These are phyloP conservation scores for Lasioglossum malachurum DNA, from an alignment of 2,888 invertebrate species.

Conservation along the genomic window DNA sequence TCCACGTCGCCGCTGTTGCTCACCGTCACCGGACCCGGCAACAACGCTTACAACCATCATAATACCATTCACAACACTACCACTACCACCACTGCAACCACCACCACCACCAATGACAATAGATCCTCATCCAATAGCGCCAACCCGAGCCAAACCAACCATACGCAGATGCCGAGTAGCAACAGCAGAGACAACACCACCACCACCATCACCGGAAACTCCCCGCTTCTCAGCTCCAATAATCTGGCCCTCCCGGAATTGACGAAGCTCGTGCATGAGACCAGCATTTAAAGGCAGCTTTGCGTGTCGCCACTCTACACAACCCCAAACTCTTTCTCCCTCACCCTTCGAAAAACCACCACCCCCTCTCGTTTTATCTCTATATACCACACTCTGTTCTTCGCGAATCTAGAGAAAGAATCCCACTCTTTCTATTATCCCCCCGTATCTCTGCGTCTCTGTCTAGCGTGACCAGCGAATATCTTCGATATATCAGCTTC, in stretches of 20 bases:
- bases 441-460: neutral
- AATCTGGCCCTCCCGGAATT: constrained; percentile 86
- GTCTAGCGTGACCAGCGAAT: neutral
- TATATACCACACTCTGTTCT: neutral
- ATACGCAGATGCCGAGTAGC: constrained; percentile 73
- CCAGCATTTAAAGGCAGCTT: constrained; percentile 87
- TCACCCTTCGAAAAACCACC: neutral
- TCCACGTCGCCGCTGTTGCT: constrained; percentile 82
- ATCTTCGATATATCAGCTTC: neutral
- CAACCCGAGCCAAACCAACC: constrained; percentile 73
- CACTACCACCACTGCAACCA: constrained; percentile 51
- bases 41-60: constrained; percentile 78
- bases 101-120: constrained; percentile 71
- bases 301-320: constrained; percentile 57
- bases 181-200: constrained; percentile 76
- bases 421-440: neutral
- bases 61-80: constrained; percentile 73
- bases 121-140: constrained; percentile 75
- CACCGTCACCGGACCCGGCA: constrained; percentile 80
- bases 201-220: constrained; percentile 71
- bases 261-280: constrained; percentile 90
- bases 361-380: neutral
- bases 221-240: constrained; percentile 82
- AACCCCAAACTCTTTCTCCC: neutral
- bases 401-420: neutral